phyloP scores from a whole-genome alignment of 2,113 vertebrate species.

The Lophochroa leadbeateri region DNA sequence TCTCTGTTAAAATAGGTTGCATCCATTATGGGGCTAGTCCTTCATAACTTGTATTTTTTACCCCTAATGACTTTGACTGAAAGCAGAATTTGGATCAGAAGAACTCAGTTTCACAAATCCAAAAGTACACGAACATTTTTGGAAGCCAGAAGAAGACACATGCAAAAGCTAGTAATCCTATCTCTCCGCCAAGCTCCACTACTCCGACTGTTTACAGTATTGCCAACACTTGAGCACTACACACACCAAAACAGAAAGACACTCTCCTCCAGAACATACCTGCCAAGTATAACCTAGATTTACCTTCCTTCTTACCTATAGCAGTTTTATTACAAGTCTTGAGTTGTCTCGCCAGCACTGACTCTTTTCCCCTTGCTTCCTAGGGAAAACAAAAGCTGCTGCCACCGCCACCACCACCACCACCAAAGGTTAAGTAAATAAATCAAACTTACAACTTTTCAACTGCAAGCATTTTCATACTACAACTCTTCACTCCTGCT shows the following conservation, averaged over 20 bases:
- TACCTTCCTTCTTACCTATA: background rate
- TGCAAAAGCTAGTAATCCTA: background rate
- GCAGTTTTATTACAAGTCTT: background rate
- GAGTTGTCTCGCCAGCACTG: background rate
- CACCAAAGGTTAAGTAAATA: background rate
- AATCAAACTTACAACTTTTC: background rate
- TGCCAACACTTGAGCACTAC: background rate
- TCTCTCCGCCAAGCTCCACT: background rate
- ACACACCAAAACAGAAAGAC: background rate
- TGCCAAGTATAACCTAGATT: background rate
- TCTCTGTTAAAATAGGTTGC: background rate
- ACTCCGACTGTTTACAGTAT: background rate
- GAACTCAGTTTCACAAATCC: background rate
- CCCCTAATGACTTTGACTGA: background rate
- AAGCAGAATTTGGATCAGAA: background rate
- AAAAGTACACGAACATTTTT: background rate
- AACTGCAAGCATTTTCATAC: background rate
- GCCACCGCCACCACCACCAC: no score
- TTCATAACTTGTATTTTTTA: background rate
- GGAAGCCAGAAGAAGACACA: background rate
- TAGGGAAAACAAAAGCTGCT: background rate
- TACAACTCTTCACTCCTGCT: background rate
- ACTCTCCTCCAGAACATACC: background rate
- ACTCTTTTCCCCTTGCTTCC: background rate
- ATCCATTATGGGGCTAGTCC: no score